phyloP scores from a whole-genome alignment of 1,140 invertebrate genomes.

The Micrasema longulum region DNA sequence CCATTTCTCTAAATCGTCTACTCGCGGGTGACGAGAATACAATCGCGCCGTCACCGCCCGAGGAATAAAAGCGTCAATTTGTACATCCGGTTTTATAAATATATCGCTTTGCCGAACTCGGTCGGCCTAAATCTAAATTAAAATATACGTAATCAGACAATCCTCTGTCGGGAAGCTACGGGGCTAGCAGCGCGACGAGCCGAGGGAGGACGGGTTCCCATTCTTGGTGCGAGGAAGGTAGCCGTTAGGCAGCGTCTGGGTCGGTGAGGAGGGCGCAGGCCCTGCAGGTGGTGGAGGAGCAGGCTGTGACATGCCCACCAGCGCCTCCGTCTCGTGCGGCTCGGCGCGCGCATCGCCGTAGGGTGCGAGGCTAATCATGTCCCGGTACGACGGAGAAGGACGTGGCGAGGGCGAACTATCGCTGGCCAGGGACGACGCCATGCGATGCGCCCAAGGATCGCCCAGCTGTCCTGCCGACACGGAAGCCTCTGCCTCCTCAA shows the following conservation, averaged over 20 bases:
- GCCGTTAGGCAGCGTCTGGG: conserved; percentile 41
- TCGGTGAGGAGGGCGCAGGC: not conserved
- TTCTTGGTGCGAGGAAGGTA: conserved; percentile 45
- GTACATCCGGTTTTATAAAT: conserved; percentile 47
- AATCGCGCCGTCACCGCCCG: conserved; percentile 3
- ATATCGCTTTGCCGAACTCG: conserved; percentile 32
- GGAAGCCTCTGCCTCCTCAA: conserved; percentile 40
- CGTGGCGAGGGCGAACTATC: conserved; percentile 36
- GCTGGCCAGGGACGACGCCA: conserved; percentile 7
- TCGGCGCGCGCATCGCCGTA: conserved; percentile 44
- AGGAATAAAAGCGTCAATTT: conserved; percentile 45
- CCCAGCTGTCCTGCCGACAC: conserved; percentile 18
- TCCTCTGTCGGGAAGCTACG: not conserved
- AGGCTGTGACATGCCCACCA: conserved; percentile 29
- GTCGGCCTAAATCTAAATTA: not conserved
- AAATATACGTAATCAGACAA: conserved; percentile 3
- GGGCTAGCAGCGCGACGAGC: conserved; percentile 44
- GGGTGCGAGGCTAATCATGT: conserved; percentile 36
- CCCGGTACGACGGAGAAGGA: conserved; percentile 38
- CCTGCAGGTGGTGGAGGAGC: conserved; percentile 3
- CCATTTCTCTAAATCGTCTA: conserved; percentile 38
- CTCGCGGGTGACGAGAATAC: conserved; percentile 21
- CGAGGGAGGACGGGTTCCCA: conserved; percentile 47
- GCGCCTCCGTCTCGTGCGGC: conserved; percentile 48
- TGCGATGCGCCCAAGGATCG: not conserved